phyloP scores from a whole-genome alignment of 2,797 vertebrate species.

The Psittacula derbiana region DNA sequence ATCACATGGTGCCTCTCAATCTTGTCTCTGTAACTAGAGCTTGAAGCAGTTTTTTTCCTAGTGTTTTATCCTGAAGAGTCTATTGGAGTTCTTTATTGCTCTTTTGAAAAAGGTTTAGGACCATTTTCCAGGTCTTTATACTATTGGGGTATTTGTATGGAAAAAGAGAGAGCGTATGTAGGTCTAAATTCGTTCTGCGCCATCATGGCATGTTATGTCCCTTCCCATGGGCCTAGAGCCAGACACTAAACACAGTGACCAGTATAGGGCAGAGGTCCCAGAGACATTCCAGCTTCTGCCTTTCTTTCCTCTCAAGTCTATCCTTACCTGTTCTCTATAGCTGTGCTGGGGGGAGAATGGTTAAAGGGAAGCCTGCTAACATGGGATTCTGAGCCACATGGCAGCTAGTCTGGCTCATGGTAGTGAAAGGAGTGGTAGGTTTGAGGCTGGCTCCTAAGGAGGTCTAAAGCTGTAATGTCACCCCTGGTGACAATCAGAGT shows the following conservation, averaged over 20 bases:
- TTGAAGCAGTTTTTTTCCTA: background rate
- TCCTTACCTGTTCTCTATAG: background rate
- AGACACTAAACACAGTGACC: background rate
- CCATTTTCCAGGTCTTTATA: background rate
- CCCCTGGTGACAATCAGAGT: background rate
- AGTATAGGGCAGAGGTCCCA: background rate
- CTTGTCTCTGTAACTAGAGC: background rate
- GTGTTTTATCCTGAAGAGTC: background rate
- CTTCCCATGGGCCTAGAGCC: background rate
- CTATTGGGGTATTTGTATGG: background rate
- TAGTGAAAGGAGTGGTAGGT: background rate
- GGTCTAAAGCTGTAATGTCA: background rate
- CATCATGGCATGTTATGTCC: background rate
- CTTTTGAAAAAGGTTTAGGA: background rate
- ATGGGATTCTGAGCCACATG: rapidly evolving
- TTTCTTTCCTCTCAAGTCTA: background rate
- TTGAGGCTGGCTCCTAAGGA: background rate
- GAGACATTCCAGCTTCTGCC: background rate
- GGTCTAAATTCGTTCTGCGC: background rate
- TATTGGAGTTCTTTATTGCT: background rate
- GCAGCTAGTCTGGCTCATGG: rapidly evolving
- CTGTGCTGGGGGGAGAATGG: background rate
- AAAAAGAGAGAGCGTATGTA: background rate
- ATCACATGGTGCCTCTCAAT: background rate
- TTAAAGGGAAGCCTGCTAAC: background rate